phyloP scores from a whole-genome alignment of 2,113 vertebrate species.

The Strigops habroptila region DNA sequence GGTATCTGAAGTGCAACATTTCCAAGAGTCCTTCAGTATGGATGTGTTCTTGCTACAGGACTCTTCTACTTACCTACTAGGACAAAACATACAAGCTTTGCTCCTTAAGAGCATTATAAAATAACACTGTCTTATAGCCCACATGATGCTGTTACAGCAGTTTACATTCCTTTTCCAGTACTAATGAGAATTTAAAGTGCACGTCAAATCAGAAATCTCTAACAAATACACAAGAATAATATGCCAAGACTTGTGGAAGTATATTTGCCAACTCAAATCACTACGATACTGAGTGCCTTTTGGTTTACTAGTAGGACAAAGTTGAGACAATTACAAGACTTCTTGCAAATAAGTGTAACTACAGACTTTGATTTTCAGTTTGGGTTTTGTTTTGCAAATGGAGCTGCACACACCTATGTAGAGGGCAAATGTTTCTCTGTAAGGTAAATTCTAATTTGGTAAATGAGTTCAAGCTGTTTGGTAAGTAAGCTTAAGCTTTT shows the following conservation, averaged over 20 bases:
- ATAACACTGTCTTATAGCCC: neutral
- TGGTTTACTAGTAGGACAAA: neutral
- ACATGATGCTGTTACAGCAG: neutral
- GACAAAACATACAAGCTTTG: neutral
- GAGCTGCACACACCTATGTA: neutral
- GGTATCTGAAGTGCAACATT: neutral
- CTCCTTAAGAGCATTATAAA: neutral
- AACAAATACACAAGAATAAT: neutral
- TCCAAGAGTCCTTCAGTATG: neutral
- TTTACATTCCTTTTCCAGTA: slow-evolving; percentile 33
- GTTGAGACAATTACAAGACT: neutral
- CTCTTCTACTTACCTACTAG: neutral
- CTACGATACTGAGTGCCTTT: fast-evolving
- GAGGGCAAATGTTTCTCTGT: neutral
- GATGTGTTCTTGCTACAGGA: neutral
- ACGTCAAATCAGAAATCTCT: slow-evolving; percentile 14
- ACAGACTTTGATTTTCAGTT: neutral
- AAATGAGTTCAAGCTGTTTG: neutral
- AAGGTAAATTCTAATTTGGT: neutral
- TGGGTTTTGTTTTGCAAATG: neutral
- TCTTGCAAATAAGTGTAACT: neutral
- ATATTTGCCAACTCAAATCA: neutral
- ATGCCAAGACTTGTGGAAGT: neutral
- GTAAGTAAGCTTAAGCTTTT: neutral
- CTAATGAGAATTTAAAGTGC: slow-evolving; percentile 51